Percentiles rank a stretch among this genome's conserved stretches.
Conservation (phyloP, 2,113 vertebrate genomes). For the Pelodiscus sinensis region DNA sequence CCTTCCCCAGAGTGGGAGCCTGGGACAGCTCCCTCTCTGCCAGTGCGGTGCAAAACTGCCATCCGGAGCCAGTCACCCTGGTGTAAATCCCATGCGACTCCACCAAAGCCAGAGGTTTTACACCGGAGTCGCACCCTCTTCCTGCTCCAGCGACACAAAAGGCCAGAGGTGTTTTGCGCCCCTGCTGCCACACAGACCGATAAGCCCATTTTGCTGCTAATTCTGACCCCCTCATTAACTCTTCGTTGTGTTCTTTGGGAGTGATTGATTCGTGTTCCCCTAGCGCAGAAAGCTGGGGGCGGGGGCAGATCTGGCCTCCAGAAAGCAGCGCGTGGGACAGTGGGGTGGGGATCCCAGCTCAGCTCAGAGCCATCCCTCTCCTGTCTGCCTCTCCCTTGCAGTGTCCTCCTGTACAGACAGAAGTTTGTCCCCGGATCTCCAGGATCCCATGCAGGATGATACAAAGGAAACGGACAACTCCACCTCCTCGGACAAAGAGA, state of each 20-base stretch:
- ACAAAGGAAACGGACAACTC: slow-evolving; percentile 97
- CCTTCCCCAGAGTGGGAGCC: not conserved
- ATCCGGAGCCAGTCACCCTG: not conserved
- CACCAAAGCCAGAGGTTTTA: not conserved
- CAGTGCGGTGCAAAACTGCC: not conserved
- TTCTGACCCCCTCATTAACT: no score
- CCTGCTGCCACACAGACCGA: not conserved
- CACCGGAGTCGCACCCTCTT: not conserved
- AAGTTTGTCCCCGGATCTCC: slow-evolving; percentile 97
- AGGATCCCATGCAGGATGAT: slow-evolving; percentile 93
- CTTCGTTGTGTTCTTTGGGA: not conserved
- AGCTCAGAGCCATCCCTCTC: slow-evolving; percentile 29
- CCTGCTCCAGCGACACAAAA: not conserved
- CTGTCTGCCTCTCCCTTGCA: slow-evolving; percentile 72
- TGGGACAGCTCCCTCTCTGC: not conserved
- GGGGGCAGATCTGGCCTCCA: not conserved
- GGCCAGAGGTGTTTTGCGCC: no score
- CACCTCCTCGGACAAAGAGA: slow-evolving; percentile 97
- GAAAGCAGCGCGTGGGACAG: not conserved
- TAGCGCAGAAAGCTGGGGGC: no score
- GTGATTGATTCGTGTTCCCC: not conserved
- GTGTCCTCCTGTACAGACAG: slow-evolving; percentile 98
- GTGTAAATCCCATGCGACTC: not conserved
- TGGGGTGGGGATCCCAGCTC: not conserved
- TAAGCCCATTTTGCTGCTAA: not conserved